These are phyloP conservation scores for Miniopterus natalensis DNA, from an alignment of 2,113 vertebrate species.

Conservation along the genomic window DNA sequence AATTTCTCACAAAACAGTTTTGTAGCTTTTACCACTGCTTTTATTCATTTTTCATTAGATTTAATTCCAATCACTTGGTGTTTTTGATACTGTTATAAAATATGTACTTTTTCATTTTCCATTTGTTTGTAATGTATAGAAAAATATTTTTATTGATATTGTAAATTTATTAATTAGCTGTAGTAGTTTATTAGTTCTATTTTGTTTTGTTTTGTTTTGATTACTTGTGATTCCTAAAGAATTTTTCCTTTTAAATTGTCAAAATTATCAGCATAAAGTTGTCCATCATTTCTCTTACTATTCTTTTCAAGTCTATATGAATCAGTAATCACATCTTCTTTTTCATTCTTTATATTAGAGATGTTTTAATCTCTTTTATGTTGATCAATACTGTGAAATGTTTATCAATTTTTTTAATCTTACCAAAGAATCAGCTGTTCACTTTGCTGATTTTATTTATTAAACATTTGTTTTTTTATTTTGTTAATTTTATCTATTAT, in stretches of 20 bases:
- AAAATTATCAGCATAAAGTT: neutral
- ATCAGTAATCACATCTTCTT: neutral
- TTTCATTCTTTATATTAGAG: neutral
- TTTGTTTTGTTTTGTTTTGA: neutral
- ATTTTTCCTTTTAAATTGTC: neutral
- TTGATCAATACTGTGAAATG: neutral
- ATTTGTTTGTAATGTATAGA: neutral
- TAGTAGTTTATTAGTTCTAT: neutral
- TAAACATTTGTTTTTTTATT: neutral
- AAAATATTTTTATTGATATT: neutral
- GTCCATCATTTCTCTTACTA: neutral
- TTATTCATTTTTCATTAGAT: neutral
- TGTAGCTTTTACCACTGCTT: neutral
- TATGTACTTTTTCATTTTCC: neutral
- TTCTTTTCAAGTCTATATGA: neutral
- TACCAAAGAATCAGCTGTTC: neutral
- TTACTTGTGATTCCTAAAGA: neutral
- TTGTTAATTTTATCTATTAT: neutral
- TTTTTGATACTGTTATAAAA: neutral
- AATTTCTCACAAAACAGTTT: neutral
- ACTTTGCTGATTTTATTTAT: neutral
- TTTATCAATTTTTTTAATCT: neutral
- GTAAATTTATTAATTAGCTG: constrained; percentile 12
- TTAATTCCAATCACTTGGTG: neutral
- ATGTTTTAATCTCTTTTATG: neutral